Evolutionary conservation across 2,797 vertebrate genomes (phyloP).

Genomic region (Perodicticus potto): DNA sequence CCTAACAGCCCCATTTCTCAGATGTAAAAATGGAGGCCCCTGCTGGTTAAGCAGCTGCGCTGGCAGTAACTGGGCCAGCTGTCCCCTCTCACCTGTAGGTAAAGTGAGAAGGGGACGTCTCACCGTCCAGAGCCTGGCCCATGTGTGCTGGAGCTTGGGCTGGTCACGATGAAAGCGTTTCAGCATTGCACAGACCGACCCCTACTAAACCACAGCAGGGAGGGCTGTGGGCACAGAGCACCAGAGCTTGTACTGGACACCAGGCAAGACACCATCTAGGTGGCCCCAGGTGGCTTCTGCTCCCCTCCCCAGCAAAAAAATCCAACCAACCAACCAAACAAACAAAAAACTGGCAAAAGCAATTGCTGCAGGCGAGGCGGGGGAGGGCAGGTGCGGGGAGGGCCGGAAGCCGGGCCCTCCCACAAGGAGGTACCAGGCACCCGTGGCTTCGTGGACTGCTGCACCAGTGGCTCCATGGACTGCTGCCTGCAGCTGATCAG

Average conservation of each 20-base stretch:
- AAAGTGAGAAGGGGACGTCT: rapidly evolving
- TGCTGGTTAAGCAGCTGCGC: rapidly evolving
- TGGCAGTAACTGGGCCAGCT: rapidly evolving
- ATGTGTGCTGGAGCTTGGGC: neutral
- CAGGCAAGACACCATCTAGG: rapidly evolving
- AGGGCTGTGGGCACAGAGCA: neutral
- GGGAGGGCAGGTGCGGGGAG: neutral
- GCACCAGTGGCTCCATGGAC: rapidly evolving
- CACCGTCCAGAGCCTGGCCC: rapidly evolving
- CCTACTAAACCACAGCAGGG: neutral
- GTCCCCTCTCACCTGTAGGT: rapidly evolving
- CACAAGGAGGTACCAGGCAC: neutral
- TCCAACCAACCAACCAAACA: too few relatives aligned
- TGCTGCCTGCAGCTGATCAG: neutral
- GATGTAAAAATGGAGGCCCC: neutral
- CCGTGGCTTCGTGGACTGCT: too few relatives aligned
- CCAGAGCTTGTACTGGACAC: neutral
- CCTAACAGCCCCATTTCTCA: neutral
- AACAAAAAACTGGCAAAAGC: neutral
- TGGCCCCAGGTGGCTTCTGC: neutral
- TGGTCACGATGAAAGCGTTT: neutral
- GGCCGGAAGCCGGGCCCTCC: rapidly evolving
- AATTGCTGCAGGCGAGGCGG: neutral
- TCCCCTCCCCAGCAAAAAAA: neutral
- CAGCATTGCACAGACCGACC: too few relatives aligned